Evolutionary conservation across 2,113 vertebrate species (phyloP).

Genomic region (Phaethon lepturus): DNA sequence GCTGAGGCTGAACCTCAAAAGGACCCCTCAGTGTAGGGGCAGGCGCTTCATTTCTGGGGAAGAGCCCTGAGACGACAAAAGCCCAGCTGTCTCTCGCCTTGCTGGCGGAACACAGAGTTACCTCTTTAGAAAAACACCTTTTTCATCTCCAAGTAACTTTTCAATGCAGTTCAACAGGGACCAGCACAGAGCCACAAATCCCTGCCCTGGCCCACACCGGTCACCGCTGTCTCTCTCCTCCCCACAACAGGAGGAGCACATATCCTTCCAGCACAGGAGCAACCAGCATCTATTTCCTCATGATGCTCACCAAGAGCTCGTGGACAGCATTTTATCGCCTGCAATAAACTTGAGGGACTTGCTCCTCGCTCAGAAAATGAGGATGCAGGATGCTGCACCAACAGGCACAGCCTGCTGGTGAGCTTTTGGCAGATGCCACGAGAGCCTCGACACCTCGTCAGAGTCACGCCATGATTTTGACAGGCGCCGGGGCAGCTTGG

Average conservation of each 20-base stretch:
- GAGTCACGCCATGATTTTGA: not conserved
- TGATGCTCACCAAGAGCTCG: not conserved
- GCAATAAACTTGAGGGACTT: not conserved
- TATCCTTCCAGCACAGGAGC: not conserved
- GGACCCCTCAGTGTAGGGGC: not conserved
- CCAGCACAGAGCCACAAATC: not conserved
- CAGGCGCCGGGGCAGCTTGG: not conserved
- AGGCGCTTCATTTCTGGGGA: not conserved
- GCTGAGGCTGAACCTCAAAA: not conserved
- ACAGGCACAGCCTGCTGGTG: not conserved
- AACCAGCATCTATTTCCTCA: not conserved
- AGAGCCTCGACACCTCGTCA: not conserved
- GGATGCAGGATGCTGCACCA: not conserved
- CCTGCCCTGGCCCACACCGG: not conserved
- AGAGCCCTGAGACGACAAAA: not conserved
- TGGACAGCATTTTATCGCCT: not conserved
- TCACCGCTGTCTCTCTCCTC: not conserved
- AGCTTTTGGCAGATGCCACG: not conserved
- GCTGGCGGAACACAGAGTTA: not conserved
- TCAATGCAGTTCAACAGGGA: not conserved
- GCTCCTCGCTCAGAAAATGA: accelerated
- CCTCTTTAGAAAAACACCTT: not conserved
- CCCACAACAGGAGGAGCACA: not conserved
- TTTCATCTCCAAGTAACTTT: not conserved
- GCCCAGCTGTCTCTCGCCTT: not conserved